These are phyloP conservation scores for Zoanthus gigantus DNA, from an alignment of 92 coral and sea anemone genomes.

Conservation along the genomic window DNA sequence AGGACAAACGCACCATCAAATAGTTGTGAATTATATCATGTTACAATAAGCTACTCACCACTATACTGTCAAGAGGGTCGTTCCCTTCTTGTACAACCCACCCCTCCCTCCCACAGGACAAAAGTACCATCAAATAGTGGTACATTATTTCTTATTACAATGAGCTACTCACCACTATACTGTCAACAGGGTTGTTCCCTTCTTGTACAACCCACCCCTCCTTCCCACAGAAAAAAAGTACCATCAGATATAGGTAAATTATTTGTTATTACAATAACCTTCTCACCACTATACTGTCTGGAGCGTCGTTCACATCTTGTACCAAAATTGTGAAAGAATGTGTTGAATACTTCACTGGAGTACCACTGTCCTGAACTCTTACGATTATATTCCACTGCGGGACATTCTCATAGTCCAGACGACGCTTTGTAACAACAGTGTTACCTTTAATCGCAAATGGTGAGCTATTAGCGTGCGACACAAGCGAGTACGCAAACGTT, in stretches of 20 bases:
- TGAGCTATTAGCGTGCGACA: constrained; percentile 48
- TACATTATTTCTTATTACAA: too few species aligned
- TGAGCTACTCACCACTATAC: too few species aligned
- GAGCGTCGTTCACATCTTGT: constrained; percentile 81
- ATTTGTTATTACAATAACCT: neutral
- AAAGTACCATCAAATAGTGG: too few species aligned
- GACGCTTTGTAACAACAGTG: constrained; percentile 67
- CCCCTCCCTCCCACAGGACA: too few species aligned
- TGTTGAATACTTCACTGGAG: constrained; percentile 57
- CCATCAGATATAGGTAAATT: neutral
- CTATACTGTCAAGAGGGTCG: too few species aligned
- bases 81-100: too few species aligned
- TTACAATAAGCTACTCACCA: too few species aligned
- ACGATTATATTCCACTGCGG: constrained; percentile 79
- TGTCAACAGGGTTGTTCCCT: too few species aligned
- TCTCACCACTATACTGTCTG: constrained; percentile 76
- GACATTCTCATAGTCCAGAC: constrained; percentile 75
- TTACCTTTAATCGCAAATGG: constrained; percentile 76
- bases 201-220: constrained; percentile 11
- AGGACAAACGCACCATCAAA: too few species aligned
- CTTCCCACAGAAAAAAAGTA: neutral
- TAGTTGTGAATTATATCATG: too few species aligned
- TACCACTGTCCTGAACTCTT: constrained; percentile 78
- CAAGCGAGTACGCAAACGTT: constrained; percentile 60
- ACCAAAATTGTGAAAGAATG: constrained; percentile 76